Conservation (phyloP, 2,888 invertebrate genomes). For the Iselma pallidipennis region DNA sequence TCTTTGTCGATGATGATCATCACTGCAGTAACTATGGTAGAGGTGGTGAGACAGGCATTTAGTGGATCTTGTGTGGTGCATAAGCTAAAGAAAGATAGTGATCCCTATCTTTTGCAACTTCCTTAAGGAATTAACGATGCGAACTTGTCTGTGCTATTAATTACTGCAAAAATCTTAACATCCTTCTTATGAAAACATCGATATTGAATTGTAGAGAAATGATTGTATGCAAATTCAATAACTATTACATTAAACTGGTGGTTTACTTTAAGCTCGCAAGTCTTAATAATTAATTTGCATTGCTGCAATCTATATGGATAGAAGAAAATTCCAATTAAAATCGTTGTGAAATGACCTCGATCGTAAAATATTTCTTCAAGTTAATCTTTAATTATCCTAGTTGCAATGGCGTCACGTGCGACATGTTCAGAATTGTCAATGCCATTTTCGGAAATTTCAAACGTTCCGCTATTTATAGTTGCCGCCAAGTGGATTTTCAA, state of each 20-base stretch:
- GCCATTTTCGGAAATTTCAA: slow-evolving; percentile 28
- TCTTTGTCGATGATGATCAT: not conserved
- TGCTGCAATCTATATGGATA: not conserved
- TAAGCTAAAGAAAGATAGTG: slow-evolving; percentile 19
- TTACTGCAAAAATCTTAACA: slow-evolving; percentile 38
- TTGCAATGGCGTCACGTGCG: slow-evolving; percentile 25
- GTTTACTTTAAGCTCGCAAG: not conserved
- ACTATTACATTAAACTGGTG: too few relatives aligned
- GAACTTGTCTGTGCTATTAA: slow-evolving; percentile 36
- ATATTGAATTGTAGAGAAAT: slow-evolving; percentile 17
- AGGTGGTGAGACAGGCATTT: not conserved
- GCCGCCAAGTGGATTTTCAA: slow-evolving; percentile 32
- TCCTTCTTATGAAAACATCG: slow-evolving; percentile 14
- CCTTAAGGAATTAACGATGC: slow-evolving; percentile 40
- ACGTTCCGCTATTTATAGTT: slow-evolving; percentile 26
- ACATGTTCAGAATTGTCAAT: slow-evolving; percentile 15
- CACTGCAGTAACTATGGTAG: too few relatives aligned
- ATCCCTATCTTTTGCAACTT: slow-evolving; percentile 38
- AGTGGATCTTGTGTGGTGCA: not conserved
- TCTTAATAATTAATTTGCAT: not conserved
- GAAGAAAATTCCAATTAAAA: not conserved
- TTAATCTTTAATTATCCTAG: slow-evolving; percentile 20
- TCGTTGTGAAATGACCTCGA: not conserved
- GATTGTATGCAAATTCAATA: slow-evolving; percentile 23
- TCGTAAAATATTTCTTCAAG: not conserved